Base-by-base conservation (phyloP, 2,888 invertebrate species). In the Ethmia dodecea region DNA sequence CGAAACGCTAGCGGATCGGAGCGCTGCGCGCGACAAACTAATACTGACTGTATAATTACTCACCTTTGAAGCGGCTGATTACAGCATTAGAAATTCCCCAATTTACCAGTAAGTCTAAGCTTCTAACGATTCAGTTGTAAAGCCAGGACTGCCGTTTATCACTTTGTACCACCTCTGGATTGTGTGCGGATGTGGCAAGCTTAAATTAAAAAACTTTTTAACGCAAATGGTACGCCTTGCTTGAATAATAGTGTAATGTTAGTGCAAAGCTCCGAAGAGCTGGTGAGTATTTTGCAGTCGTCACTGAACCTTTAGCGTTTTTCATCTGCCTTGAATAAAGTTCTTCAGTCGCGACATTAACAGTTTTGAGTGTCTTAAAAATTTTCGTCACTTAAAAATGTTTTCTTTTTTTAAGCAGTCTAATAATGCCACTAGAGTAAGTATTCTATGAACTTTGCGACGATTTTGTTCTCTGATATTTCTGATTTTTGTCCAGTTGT, bases 141-240 rank as follows among this genome's bases (percentile, higher is more conserved):
- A 31, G n/a, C 31, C 24, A 22, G 31, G 31, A 3, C 8, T 24
- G 5, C 31, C 31, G 9, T 31, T 5, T n/a, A 31, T 22, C 13
- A 3, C 1, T 31, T 31, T 24, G 10, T 33, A 33, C 33, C 33
- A 33, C 10, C 16, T 33, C n/a, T 11, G 3, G 11, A 33, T 15
- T 3, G 33, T 33, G 9, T 10, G 13, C 3, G 26, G 15, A 11
- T 26, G 15, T 13, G 33, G 33, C 12, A 33, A 16, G 10, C 33
- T n/a, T 2, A 22, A 13, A 15, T 27, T 12, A 12, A 33, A 31
- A 5, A n/a, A 10, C 2, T 31, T 11, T 22, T 24, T 22, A n/a
- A 31, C 31, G 13, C 24, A 31, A 8, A n/a, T 24, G 10, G 8
- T 31, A 31, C 1, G 31, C 31, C 14, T 31, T 31, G n/a, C 15